phyloP scores from a whole-genome alignment of 2,797 vertebrate genomes.

The Pangasius macronema region DNA sequence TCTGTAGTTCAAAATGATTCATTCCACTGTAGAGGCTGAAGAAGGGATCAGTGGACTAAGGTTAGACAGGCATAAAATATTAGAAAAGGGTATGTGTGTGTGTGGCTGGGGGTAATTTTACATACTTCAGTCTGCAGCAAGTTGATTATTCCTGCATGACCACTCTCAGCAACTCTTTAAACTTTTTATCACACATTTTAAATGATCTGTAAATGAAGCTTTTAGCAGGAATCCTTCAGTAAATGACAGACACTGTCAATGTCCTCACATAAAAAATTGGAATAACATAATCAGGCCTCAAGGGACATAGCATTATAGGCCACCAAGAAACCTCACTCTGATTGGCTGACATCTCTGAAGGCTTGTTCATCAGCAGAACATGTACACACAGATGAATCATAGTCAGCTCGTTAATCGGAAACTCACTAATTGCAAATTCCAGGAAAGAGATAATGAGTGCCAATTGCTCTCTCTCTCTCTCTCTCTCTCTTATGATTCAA shows the following conservation, averaged over 20 bases:
- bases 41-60: neutral
- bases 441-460: slow-evolving; percentile 39
- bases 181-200: slow-evolving; percentile 28
- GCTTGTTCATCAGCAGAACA: slow-evolving; percentile 54
- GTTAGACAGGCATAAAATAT: neutral
- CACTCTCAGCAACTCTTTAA: slow-evolving; percentile 13
- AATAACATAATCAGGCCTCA: slow-evolving; percentile 57
- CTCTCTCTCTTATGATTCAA: slow-evolving; percentile 14
- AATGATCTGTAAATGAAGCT: slow-evolving; percentile 56
- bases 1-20: neutral
- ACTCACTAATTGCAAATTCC: slow-evolving; percentile 47
- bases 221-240: slow-evolving; percentile 44
- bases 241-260: slow-evolving; percentile 43
- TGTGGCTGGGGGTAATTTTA: neutral
- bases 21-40: neutral
- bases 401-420: slow-evolving; percentile 42
- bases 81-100: neutral
- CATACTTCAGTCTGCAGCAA: slow-evolving; percentile 22
- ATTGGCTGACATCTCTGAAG: slow-evolving; percentile 54
- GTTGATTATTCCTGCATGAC: slow-evolving; percentile 19
- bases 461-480: slow-evolving; percentile 1
- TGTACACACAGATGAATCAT: slow-evolving; percentile 41
- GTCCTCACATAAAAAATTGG: slow-evolving; percentile 29
- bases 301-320: slow-evolving; percentile 1
- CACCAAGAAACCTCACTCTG: slow-evolving; percentile 54